Conservation (phyloP, 2,797 vertebrate genomes). For the Halcyon chelicuti region DNA sequence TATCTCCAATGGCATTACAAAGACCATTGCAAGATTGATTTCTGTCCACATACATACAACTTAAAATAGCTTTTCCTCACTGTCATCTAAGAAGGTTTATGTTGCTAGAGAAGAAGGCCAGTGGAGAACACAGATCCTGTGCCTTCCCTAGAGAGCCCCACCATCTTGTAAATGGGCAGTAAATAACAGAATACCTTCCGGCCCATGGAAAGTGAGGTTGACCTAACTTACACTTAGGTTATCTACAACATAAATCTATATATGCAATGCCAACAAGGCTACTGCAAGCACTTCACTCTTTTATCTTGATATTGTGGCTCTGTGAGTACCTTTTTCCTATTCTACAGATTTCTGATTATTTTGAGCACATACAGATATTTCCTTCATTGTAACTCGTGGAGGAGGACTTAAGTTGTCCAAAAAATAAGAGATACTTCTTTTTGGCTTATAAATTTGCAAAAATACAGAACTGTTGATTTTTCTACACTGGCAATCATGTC, state of each 20-base stretch:
- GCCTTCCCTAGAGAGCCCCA: background rate
- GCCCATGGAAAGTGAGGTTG: background rate
- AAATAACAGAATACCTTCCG: background rate
- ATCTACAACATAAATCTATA: background rate
- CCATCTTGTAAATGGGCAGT: background rate
- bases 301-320: background rate
- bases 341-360: background rate
- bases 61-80: background rate
- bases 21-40: background rate
- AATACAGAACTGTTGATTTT: background rate
- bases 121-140: background rate
- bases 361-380: background rate
- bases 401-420: background rate
- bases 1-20: background rate
- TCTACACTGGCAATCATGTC: background rate
- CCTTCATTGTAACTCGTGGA: background rate
- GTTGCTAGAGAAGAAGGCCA: background rate
- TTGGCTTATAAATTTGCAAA: background rate
- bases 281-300: background rate
- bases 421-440: background rate
- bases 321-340: background rate
- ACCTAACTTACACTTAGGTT: background rate
- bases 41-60: background rate
- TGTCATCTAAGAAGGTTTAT: background rate
- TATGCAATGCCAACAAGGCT: background rate